Evolutionary conservation across 2,113 vertebrate genomes (phyloP).

Genomic region (Ammodytes dubius): DNA sequence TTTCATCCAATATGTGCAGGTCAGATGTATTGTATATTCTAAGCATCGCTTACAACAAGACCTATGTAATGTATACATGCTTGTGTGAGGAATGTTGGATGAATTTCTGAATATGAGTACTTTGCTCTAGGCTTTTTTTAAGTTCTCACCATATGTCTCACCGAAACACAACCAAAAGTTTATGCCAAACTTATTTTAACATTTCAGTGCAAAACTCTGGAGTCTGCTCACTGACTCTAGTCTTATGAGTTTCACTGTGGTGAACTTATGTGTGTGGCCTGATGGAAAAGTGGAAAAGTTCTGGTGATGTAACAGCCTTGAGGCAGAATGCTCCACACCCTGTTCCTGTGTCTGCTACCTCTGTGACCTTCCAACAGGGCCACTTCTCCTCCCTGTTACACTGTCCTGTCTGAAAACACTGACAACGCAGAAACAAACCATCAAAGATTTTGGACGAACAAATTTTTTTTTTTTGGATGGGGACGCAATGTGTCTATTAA

Average conservation of each 20-base stretch:
- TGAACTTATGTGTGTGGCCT: constrained; percentile 63
- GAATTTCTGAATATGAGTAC: constrained; percentile 20
- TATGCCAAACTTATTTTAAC: constrained; percentile 14
- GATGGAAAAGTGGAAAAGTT: constrained; percentile 79
- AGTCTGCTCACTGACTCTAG: constrained; percentile 29
- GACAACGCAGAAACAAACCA: constrained; percentile 60
- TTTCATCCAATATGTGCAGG: constrained; percentile 10
- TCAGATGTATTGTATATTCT: constrained; percentile 9
- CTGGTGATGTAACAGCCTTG: constrained; percentile 79
- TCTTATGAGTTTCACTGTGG: constrained; percentile 40
- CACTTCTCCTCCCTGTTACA: constrained; percentile 58
- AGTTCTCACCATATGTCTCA: not conserved
- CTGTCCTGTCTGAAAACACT: constrained; percentile 61
- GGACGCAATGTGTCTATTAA: constrained; percentile 52
- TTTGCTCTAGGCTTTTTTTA: constrained; percentile 15
- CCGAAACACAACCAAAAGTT: constrained; percentile 21
- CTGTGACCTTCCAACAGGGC: constrained; percentile 53
- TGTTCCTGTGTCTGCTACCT: constrained; percentile 65
- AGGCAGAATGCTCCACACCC: constrained; percentile 72
- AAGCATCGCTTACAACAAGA: not conserved
- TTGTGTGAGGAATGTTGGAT: constrained; percentile 25
- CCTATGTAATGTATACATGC: not conserved
- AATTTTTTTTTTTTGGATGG: constrained; percentile 26
- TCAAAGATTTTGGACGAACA: constrained; percentile 53
- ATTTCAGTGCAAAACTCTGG: constrained; percentile 25